These are phyloP conservation scores for Exephanes ischioxanthus DNA, from an alignment of 2,888 invertebrate species.

Conservation along the genomic window DNA sequence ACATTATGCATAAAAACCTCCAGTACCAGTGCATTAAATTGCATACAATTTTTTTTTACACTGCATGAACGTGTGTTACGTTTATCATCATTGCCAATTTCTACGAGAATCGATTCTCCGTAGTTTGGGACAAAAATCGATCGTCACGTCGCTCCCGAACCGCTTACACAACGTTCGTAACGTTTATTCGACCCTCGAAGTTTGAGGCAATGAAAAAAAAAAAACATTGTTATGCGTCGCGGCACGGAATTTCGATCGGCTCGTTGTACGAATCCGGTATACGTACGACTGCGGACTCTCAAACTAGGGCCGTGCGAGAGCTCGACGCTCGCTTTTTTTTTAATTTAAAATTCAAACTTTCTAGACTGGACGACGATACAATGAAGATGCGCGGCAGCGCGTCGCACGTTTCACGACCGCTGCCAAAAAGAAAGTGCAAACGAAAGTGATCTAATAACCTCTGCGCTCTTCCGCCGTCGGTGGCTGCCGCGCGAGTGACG, in stretches of 20 bases:
- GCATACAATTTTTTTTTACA: too few species aligned
- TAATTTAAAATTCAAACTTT: slow-evolving; percentile 74
- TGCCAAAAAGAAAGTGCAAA: slow-evolving; percentile 76
- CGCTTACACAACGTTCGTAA: too few species aligned
- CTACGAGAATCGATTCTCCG: too few species aligned
- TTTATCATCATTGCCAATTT: too few species aligned
- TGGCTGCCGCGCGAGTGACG: background rate
- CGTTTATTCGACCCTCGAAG: too few species aligned
- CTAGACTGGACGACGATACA: slow-evolving; percentile 67
- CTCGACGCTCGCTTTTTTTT: slow-evolving; percentile 18
- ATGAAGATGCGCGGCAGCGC: slow-evolving; percentile 54
- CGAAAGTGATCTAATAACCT: slow-evolving; percentile 78
- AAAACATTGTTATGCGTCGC: slow-evolving; percentile 16
- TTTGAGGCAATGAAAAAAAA: too few species aligned
- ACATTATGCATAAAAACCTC: too few species aligned
- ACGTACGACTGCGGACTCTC: background rate
- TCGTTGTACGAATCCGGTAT: slow-evolving; percentile 15
- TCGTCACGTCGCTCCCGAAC: too few species aligned
- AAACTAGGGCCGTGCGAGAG: background rate
- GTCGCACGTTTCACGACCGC: slow-evolving; percentile 36
- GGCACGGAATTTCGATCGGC: slow-evolving; percentile 28
- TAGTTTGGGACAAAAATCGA: too few species aligned
- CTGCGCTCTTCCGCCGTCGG: slow-evolving; percentile 23
- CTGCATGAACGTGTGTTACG: too few species aligned
- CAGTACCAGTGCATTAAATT: too few species aligned